Evolutionary conservation across 2,888 invertebrate species (phyloP), one percentile per base, ranked within the genome.

Genomic region (Strigamia transsilvanica): DNA sequence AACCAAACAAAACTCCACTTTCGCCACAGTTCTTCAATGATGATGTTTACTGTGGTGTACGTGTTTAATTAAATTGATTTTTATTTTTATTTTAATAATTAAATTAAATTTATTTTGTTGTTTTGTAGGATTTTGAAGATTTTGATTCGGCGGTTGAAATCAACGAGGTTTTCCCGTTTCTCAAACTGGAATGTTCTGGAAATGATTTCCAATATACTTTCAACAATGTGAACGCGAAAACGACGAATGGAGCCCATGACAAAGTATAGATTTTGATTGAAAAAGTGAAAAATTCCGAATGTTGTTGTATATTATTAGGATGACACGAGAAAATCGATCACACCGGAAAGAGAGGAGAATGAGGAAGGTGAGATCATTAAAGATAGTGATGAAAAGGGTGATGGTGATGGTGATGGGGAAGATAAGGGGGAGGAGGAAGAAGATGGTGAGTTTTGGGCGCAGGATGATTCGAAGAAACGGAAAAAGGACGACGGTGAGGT

Each of bases 21-120:
- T 97, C 98, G 77, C 98, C 98, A 83, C 99, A 99, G 89, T 91
- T 99, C 85, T 98, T 98, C 88, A 95, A 95, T 87, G 97, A 95
- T 84, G 94, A 94, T 13, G 93, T 93, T 84, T 97, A 96, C 88
- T 96, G 97, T 87, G 98, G 98, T 88, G 97, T 97, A 90, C 91
- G 92, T 90, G 18, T 42, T 15, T 5, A 3, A 51, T 56, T 56
- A n/a, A 56, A 56, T 18, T 15, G 10, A 21, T 56, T 77, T 77
- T 21, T 77, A 0, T 12, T 77, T 27, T 27, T 27, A 2, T 27
- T 27, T 27, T 1, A 27, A 3, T 27, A 27, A 27, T 27, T 27
- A 0, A 15, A 7, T 41, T 41, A 83, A 80, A 84, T 85, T 85
- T 84, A 83, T 85, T 89, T 85, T 85, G 84, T 83, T 85, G 89